These are phyloP conservation scores for Otocyon megalotis DNA, from an alignment of 2,113 vertebrate genomes.

Conservation along the genomic window DNA sequence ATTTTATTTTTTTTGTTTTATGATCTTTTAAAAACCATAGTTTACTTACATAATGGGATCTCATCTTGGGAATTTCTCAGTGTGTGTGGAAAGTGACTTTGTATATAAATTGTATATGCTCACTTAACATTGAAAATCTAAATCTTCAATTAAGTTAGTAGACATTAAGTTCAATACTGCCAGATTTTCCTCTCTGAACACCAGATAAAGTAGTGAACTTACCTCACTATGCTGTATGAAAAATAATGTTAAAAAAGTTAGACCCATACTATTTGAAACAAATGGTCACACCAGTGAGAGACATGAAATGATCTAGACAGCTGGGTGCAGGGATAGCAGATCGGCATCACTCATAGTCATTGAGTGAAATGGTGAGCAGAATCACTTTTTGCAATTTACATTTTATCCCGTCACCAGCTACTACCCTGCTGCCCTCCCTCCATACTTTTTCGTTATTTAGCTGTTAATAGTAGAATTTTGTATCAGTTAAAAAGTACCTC, in stretches of 20 bases:
- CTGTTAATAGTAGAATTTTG: constrained; percentile 26
- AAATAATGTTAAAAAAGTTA: constrained; percentile 34
- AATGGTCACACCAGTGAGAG: neutral
- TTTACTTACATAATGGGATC: constrained; percentile 31
- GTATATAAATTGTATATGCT: neutral
- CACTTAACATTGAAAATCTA: constrained; percentile 40
- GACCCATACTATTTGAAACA: neutral
- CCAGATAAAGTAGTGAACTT: neutral
- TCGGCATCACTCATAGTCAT: neutral
- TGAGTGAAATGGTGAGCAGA: constrained; percentile 9
- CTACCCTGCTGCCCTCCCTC: neutral
- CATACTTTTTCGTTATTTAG: neutral
- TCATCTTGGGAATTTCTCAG: constrained; percentile 33
- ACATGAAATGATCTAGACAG: neutral
- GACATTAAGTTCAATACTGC: neutral
- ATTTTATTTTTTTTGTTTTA: no score
- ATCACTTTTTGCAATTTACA: constrained; percentile 46
- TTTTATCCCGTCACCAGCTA: neutral
- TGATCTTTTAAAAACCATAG: neutral
- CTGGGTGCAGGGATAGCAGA: neutral
- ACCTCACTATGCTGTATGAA: constrained; percentile 43
- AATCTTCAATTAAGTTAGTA: neutral
- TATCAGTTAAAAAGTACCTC: neutral
- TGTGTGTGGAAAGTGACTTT: constrained; percentile 36
- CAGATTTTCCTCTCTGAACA: neutral